These are phyloP conservation scores for Cyprichromis sp. DNA, from an alignment of 2,113 vertebrate genomes.

Conservation along the genomic window DNA sequence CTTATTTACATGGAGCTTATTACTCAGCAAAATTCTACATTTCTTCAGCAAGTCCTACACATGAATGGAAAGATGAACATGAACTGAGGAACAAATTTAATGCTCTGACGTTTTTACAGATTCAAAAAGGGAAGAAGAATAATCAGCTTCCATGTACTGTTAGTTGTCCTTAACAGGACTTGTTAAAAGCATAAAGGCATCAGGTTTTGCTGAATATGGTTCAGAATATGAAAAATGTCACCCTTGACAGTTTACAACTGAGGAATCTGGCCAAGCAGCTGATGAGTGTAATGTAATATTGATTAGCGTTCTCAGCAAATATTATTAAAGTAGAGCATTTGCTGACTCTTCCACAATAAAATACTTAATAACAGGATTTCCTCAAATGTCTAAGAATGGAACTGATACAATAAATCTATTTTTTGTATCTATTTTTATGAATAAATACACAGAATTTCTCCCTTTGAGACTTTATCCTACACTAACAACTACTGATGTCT, in stretches of 20 bases:
- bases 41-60: not conserved
- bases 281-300: not conserved
- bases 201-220: not conserved
- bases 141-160: not conserved
- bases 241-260: not conserved
- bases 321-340: not conserved
- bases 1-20: not conserved
- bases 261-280: not conserved
- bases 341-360: not conserved
- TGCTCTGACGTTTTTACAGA: not conserved
- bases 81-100: not conserved
- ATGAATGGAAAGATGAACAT: not conserved
- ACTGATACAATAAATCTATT: not conserved
- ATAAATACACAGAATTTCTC: not conserved
- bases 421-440: not conserved
- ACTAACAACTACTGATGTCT: not conserved
- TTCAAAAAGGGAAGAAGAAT: not conserved
- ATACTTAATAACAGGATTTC: not conserved
- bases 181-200: not conserved
- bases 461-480: not conserved
- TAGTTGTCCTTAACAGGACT: not conserved
- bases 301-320: not conserved
- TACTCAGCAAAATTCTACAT: not conserved
- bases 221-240: not conserved
- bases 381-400: not conserved